phyloP scores from a whole-genome alignment of 2,113 vertebrate genomes.

The Cathartes aura region DNA sequence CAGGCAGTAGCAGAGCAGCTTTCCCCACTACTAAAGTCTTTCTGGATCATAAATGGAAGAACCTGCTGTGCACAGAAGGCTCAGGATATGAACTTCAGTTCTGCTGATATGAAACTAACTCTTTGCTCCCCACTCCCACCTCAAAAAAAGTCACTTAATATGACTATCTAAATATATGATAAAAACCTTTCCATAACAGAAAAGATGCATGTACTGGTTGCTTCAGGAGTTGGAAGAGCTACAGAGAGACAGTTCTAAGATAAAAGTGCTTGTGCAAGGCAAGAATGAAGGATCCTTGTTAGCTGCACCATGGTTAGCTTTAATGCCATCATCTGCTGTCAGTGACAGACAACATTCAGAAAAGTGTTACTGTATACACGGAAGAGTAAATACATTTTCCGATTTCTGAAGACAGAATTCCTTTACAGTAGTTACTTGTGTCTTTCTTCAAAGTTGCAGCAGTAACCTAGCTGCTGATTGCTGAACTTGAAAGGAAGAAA shows the following conservation, averaged over 20 bases:
- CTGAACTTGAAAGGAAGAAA: not conserved
- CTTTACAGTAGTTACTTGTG: not conserved
- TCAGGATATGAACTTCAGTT: not conserved
- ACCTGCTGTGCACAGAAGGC: not conserved
- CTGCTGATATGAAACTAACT: not conserved
- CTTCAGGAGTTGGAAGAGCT: not conserved
- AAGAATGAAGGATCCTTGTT: not conserved
- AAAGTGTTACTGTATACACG: not conserved
- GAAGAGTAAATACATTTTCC: not conserved
- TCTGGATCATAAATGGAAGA: not conserved
- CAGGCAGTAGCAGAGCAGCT: not conserved
- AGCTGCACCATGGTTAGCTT: not conserved
- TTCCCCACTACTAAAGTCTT: not conserved
- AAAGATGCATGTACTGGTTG: not conserved
- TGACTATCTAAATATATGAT: not conserved
- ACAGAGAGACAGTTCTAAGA: not conserved
- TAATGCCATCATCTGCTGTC: not conserved
- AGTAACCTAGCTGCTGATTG: not conserved
- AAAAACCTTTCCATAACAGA: not conserved
- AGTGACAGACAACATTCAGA: not conserved
- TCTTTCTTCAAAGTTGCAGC: not conserved
- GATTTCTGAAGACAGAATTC: not conserved
- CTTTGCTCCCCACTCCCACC: not conserved
- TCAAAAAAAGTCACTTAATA: not conserved
- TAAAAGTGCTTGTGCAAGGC: not conserved